Conservation (phyloP, 1,140 invertebrate species). For the Probaryconus sp. region DNA sequence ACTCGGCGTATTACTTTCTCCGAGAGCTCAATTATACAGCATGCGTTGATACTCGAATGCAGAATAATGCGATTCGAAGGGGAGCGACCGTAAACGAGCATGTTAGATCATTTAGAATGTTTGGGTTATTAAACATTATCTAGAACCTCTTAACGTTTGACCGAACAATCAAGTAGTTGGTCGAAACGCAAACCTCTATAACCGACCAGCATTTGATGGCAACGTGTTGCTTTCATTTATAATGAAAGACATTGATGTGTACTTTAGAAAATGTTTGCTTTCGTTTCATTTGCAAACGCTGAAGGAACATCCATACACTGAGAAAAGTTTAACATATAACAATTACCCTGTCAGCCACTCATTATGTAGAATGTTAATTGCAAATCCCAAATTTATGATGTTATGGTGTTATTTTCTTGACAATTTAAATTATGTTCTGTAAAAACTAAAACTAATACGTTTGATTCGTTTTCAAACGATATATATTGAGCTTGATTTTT, state of each 20-base stretch:
- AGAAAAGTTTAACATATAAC: too few relatives aligned
- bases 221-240: not conserved
- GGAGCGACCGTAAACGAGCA: not conserved
- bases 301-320: too few relatives aligned
- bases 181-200: not conserved
- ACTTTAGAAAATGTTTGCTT: too few relatives aligned
- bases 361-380: too few relatives aligned
- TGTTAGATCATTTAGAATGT: conserved; percentile 24
- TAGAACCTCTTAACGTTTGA: not conserved
- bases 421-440: too few relatives aligned
- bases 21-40: conserved; percentile 21
- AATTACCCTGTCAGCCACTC: too few relatives aligned
- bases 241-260: conserved; percentile 2
- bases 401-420: too few relatives aligned
- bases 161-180: conserved; percentile 5
- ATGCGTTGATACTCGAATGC: conserved; percentile 12
- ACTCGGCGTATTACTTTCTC: conserved; percentile 35
- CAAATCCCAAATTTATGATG: too few relatives aligned
- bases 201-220: not conserved
- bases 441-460: too few relatives aligned
- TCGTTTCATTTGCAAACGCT: too few relatives aligned
- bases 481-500: too few relatives aligned
- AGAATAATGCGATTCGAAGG: conserved; percentile 4
- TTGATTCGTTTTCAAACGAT: too few relatives aligned
- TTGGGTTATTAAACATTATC: conserved; percentile 16